Base-by-base conservation (phyloP, 2,888 invertebrate genomes). In the Tetheella fluctuosa region DNA sequence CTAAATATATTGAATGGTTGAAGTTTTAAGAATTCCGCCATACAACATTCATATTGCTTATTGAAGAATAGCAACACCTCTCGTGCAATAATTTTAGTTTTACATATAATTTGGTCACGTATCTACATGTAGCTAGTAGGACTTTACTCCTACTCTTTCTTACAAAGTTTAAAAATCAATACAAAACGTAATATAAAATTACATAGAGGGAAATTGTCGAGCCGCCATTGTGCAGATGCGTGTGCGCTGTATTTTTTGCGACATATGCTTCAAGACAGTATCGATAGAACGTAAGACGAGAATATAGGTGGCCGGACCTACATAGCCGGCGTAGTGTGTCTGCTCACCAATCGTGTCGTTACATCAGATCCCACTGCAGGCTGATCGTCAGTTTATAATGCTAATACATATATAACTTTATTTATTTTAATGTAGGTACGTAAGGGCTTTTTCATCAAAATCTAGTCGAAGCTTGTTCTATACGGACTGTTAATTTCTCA, bases 21-120 rank as follows among this genome's bases (percentile, higher is more conserved):
- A 81, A 85, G 86, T 88, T 87, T 86, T 88, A 83, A 78, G 88
- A 89, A 89, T 88, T 86, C 85, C 78, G 81, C 70, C 74, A 73
- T 77, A 74, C 67, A 74, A 68, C 73, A 77, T 54, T 54, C n/a
- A 30, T 54, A 54, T 34, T 54, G 34, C 3, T 30, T 54, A 30
- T 54, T 34, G 34, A 30, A 34, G 23, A 54, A 23, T 54, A 15
- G 15, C 34, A 20, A 30, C 34, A 30, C 34, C 39, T 20, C 10
- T 20, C 20, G 48, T 48, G 20, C 20, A n/a, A 48, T 48, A 48
- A 20, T 48, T 48, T 20, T 20, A 10, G 10, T 48, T 48, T n/a
- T n/a, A 20, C 48, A 48, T 48, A 48, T 48, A 48, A 48, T 48
- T 48, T 17, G 8, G 17, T 10, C 42, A 42, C 42, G 17, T 17